Base-by-base conservation (phyloP, 2,113 vertebrate genomes). In the Axis porcinus region DNA sequence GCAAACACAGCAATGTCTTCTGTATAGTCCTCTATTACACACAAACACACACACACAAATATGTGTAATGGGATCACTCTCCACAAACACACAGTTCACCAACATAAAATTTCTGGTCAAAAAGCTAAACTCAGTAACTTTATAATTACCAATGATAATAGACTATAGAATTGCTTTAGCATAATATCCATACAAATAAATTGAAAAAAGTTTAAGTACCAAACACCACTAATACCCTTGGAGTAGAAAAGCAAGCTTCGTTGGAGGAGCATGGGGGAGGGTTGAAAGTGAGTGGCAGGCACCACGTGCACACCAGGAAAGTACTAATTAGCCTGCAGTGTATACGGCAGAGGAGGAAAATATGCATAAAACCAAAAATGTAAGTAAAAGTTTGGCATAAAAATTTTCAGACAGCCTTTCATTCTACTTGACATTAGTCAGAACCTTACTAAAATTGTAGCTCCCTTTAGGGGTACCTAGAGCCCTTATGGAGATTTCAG, bases 1-100 rank as follows among this genome's bases (percentile, higher is more conserved):
- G 99, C 99, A 99, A 99, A 99, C 97, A 99, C 98, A 85, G 99
- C 99, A 91, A 99, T 99, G 76, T 99, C 99, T 96, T 99, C 99
- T 88, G 99, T 99, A 88, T 98, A 97, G 97, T 99, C 98, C 97
- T 94, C 98, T 97, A 93, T 98, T 98, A 78, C 57, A 98, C 36
- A 93, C 78, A 97, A 96, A 98, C 4, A 97, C 50, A 96, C 14
- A 92, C n/a, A 86, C 0, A 91, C 0, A 85, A 58, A 91, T 33
- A n/a, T 7, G 14, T 97, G 12, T 28, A 81, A 98, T 21, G 67
- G 4, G 2, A 93, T 82, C 43, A 89, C 76, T 94, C 96, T 92
- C 47, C 79, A 97, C 10, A 94, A 94, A 43, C 21, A 62, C 52
- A n/a, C 7, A 47, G 33, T 74, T 95, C 47, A 89, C 93, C 79